Percentiles rank a stretch among this genome's conserved stretches.
Evolutionary conservation across 2,797 vertebrate genomes (phyloP).

Genomic region (Gambelia wislizenii): DNA sequence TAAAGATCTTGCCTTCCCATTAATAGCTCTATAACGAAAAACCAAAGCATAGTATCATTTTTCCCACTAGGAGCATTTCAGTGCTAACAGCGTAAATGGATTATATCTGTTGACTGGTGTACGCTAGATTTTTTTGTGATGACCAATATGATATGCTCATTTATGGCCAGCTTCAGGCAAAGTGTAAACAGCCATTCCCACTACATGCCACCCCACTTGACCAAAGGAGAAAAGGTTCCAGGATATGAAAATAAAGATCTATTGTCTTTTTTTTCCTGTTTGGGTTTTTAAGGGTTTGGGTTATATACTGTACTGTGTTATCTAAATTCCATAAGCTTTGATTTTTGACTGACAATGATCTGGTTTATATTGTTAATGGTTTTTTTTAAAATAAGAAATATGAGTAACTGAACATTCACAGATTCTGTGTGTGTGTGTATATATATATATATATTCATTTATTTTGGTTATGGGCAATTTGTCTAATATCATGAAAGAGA

Average conservation of each 20-base stretch:
- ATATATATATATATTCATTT: neutral
- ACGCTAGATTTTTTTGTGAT: neutral
- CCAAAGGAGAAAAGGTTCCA: neutral
- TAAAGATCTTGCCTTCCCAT: neutral
- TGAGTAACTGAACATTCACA: neutral
- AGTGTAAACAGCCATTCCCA: neutral
- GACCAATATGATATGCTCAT: neutral
- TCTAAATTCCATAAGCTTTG: neutral
- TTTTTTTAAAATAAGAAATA: neutral
- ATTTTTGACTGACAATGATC: constrained; percentile 3
- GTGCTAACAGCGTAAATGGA: neutral
- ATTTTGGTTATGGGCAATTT: too few relatives aligned
- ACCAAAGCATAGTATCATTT: neutral
- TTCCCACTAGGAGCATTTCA: neutral
- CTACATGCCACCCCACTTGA: neutral
- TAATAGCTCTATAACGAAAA: neutral
- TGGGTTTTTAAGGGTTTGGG: neutral
- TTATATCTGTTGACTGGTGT: neutral
- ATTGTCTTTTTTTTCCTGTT: neutral
- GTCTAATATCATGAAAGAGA: neutral
- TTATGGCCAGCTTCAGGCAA: neutral
- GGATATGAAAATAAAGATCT: neutral
- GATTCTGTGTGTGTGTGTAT: neutral
- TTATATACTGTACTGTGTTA: neutral
- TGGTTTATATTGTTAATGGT: neutral